phyloP scores from a whole-genome alignment of 2,113 vertebrate species.

The Pagrus major region DNA sequence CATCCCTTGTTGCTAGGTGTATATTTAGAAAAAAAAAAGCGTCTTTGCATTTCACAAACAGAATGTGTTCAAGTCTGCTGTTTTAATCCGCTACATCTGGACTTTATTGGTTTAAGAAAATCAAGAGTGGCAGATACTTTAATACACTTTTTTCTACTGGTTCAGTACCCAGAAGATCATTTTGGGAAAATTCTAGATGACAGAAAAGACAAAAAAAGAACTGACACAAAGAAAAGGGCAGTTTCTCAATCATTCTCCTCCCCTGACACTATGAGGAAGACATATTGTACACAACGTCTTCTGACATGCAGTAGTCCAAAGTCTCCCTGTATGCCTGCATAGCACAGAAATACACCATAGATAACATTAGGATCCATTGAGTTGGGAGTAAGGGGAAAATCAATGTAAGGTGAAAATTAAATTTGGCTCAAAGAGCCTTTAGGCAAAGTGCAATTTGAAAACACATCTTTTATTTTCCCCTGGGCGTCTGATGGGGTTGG shows the following conservation, averaged over 20 bases:
- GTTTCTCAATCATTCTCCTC: slow-evolving; percentile 39
- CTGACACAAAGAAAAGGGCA: slow-evolving; percentile 33
- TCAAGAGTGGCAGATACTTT: neutral
- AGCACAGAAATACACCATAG: slow-evolving; percentile 68
- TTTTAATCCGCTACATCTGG: slow-evolving; percentile 58
- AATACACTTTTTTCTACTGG: neutral
- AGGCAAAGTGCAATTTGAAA: slow-evolving; percentile 95
- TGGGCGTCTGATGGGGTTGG: slow-evolving; percentile 83
- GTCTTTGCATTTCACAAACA: slow-evolving; percentile 26
- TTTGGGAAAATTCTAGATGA: slow-evolving; percentile 13
- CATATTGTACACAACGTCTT: slow-evolving; percentile 31
- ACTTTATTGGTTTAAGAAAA: slow-evolving; percentile 8
- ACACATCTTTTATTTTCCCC: slow-evolving; percentile 92
- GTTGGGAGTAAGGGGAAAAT: slow-evolving; percentile 90
- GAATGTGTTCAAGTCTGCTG: slow-evolving; percentile 40
- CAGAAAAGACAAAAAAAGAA: slow-evolving; percentile 2
- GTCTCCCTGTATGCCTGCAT: slow-evolving; percentile 37
- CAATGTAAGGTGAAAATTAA: slow-evolving; percentile 97
- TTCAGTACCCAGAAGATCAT: slow-evolving; percentile 14
- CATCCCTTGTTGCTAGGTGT: slow-evolving; percentile 38
- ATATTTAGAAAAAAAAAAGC: slow-evolving; percentile 62
- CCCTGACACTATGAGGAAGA: slow-evolving; percentile 32
- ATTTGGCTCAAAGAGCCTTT: slow-evolving; percentile 96
- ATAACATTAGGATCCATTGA: slow-evolving; percentile 91
- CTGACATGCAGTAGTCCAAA: slow-evolving; percentile 38